These are phyloP conservation scores for Cossypha caffra DNA, from an alignment of 2,797 vertebrate genomes.

Conservation along the genomic window DNA sequence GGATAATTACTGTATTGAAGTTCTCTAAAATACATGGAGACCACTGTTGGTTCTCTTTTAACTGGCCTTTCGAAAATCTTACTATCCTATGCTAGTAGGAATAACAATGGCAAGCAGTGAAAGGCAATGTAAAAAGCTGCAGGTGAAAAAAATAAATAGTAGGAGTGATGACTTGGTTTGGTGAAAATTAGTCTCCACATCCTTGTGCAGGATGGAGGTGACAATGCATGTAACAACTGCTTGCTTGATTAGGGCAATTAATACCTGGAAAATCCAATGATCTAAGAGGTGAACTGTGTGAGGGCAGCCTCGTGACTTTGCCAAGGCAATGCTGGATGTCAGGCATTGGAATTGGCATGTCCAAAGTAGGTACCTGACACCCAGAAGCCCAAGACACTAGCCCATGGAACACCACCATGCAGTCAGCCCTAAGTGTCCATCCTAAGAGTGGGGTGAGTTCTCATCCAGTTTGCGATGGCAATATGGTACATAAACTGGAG, in stretches of 20 bases:
- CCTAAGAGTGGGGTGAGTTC: not conserved
- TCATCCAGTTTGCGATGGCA: not conserved
- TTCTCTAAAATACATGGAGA: not conserved
- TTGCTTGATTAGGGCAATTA: not conserved
- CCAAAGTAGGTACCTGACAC: not conserved
- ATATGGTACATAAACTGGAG: not conserved
- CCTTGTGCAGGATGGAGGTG: not conserved
- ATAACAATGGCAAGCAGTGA: not conserved
- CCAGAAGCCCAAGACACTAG: not conserved
- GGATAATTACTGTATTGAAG: not conserved
- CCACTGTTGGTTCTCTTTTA: not conserved
- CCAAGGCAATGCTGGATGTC: not conserved
- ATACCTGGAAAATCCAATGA: not conserved
- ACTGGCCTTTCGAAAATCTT: not conserved
- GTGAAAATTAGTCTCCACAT: not conserved
- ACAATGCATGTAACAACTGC: not conserved
- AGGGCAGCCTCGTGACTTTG: not conserved
- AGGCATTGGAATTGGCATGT: accelerated
- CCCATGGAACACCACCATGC: not conserved
- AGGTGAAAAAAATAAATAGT: not conserved
- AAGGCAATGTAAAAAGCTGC: not conserved
- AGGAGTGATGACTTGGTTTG: not conserved
- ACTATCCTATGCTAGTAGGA: not conserved
- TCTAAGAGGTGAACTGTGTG: not conserved
- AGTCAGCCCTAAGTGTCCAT: not conserved